Evolutionary conservation across 30 jellyfish, hydroid and myxozoan species (phyloP), one percentile per base, ranked within the genome.

Genomic region (Pelagia noctiluca): DNA sequence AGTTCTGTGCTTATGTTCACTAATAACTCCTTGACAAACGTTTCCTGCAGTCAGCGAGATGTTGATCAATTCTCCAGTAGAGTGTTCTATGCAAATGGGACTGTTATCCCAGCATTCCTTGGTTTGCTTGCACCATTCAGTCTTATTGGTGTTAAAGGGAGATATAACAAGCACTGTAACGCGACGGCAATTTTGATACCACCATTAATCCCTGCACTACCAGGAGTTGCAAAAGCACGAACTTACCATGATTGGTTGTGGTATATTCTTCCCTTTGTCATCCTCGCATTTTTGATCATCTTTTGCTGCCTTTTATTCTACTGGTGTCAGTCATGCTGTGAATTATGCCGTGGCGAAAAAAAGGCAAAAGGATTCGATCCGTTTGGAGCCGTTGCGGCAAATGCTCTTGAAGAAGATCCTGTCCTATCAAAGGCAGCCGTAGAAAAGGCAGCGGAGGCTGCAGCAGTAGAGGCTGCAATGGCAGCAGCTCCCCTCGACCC

Each of bases 301-400:
- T 52, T 75, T 22, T 82, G 92, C 62, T 82, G 92, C 60, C 38
- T 82, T n/a, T 18, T 82, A 75, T 82, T 30, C 53, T 82, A 82
- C 53, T 82, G 92, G 92, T 82, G 92, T 73, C 35, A 57, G 11
- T 82, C 92, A n/a, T 82, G 85, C 47, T 83, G 92, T 64, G 86
- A 82, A 64, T 32, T 72, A 35, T 82, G 85, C 42, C 62, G 92
- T 33, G 86, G 85, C 0, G 70, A 71, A 7, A 82, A 68, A 62
- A 82, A 82, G 73, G 74, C 35, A 12, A 65, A 53, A 7, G 68
- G 68, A 4, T 52, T 52, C 68, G 92, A 57, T 34, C 71, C 75
- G 10, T 82, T 82, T 37, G 24, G 86, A 4, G 92, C 85, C 0
- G 82, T 83, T 1, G 92, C 84, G 0, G 91, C 92, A 1, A 63